These are phyloP conservation scores for Lindbergichthys nudifrons DNA, from an alignment of 2,797 vertebrate genomes.

Conservation along the genomic window DNA sequence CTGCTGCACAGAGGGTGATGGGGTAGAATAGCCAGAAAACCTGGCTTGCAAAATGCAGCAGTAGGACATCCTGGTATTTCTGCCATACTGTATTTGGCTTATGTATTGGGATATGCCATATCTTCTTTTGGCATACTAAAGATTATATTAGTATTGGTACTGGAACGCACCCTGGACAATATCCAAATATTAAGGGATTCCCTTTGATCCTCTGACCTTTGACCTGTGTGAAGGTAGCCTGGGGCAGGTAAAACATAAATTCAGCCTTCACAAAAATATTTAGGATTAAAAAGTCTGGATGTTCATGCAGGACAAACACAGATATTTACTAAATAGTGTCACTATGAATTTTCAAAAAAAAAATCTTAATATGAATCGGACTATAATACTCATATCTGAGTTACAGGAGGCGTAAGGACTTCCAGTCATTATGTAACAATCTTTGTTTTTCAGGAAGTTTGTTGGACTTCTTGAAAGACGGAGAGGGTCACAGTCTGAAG, in stretches of 20 bases:
- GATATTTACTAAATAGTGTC: background rate
- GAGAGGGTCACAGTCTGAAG: conserved; percentile 88
- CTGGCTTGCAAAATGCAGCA: no score
- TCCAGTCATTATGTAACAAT: conserved; percentile 5
- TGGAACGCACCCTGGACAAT: background rate
- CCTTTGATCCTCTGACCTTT: conserved; percentile 32
- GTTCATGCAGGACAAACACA: conserved; percentile 1
- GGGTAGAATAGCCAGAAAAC: no score
- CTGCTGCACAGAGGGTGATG: no score
- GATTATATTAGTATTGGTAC: no score
- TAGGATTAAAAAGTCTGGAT: conserved; percentile 1
- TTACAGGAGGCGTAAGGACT: background rate
- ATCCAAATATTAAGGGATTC: conserved; percentile 12
- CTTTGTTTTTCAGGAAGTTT: conserved; percentile 88
- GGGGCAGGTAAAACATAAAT: conserved; percentile 12
- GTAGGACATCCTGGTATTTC: no score
- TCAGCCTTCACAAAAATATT: conserved; percentile 11
- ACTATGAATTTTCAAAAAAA: background rate
- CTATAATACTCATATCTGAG: background rate
- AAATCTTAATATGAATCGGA: background rate
- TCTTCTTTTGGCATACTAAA: no score
- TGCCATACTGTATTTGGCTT: no score
- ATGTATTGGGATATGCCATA: no score
- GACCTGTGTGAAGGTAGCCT: conserved; percentile 20
- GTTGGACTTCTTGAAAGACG: conserved; percentile 94